phyloP scores from a whole-genome alignment of 2,797 vertebrate species.

The Euphonia xanthogaster region DNA sequence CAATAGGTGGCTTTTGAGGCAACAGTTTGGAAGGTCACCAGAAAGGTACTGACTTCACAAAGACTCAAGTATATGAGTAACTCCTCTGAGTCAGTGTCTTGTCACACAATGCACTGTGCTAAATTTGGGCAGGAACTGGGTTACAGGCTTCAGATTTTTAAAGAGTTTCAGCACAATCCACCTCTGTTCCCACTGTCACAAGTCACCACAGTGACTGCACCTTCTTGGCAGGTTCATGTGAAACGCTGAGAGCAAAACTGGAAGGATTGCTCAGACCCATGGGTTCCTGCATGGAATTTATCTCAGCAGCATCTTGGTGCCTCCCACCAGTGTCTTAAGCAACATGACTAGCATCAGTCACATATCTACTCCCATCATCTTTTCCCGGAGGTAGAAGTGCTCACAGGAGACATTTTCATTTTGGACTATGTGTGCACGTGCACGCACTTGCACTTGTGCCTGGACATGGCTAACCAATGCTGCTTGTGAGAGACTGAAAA shows the following conservation, averaged over 20 bases:
- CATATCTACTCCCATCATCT: slow-evolving; percentile 26
- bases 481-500: not conserved
- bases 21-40: not conserved
- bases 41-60: not conserved
- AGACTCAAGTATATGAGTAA: slow-evolving; percentile 16
- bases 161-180: not conserved
- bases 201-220: not conserved
- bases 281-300: not conserved
- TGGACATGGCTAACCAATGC: not conserved
- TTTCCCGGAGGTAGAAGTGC: not conserved
- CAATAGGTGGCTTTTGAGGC: slow-evolving; percentile 1
- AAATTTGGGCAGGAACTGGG: slow-evolving; percentile 45
- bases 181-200: not conserved
- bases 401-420: not conserved
- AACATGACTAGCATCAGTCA: slow-evolving; percentile 28
- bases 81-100: slow-evolving; percentile 42
- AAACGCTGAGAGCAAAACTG: not conserved
- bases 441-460: not conserved
- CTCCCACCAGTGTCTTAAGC: slow-evolving; percentile 21
- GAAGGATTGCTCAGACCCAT: not conserved
- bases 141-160: slow-evolving; percentile 1
- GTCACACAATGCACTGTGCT: not conserved
- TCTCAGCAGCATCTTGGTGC: not conserved
- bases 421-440: not conserved
- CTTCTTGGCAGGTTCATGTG: not conserved